Percentiles rank a stretch among this genome's conserved stretches.
These are phyloP conservation scores for Pseudomyrmex pallidus DNA, from an alignment of 1,140 invertebrate genomes.

Conservation along the genomic window DNA sequence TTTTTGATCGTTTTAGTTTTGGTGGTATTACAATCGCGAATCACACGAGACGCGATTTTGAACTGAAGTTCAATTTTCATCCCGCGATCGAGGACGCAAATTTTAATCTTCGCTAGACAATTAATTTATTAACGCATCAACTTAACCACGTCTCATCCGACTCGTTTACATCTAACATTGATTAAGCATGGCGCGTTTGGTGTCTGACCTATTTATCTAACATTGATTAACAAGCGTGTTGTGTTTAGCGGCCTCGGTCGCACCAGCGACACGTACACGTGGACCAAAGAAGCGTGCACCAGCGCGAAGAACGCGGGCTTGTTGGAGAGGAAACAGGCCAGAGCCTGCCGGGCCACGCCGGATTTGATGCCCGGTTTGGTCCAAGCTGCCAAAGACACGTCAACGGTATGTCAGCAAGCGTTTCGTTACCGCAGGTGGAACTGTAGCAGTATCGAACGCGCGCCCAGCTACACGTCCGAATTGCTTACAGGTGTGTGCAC, in stretches of 20 bases:
- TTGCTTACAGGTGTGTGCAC: conserved; percentile 88
- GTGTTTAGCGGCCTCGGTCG: conserved; percentile 77
- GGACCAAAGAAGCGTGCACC: conserved; percentile 84
- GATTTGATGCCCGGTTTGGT: conserved; percentile 91
- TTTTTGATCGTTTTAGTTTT: background rate
- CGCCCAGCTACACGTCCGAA: conserved; percentile 90
- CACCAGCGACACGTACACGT: conserved; percentile 76
- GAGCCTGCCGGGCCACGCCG: conserved; percentile 88
- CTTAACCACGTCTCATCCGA: too few relatives aligned
- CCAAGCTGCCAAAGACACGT: conserved; percentile 89
- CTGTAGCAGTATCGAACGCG: conserved; percentile 91
- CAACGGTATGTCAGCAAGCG: conserved; percentile 89
- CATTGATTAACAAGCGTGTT: conserved; percentile 30
- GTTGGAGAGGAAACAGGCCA: conserved; percentile 87
- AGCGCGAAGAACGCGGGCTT: conserved; percentile 86
- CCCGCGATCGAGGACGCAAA: too few relatives aligned
- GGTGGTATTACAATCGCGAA: too few relatives aligned
- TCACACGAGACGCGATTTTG: too few relatives aligned
- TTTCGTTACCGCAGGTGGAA: conserved; percentile 93
- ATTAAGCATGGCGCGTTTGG: too few relatives aligned
- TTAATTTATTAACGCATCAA: too few relatives aligned
- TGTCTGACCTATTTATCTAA: too few relatives aligned
- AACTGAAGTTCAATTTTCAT: too few relatives aligned
- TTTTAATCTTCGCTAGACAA: too few relatives aligned
- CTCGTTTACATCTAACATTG: too few relatives aligned